Percentiles rank a stretch among this genome's conserved stretches.
phyloP scores from a whole-genome alignment of 1,140 invertebrate genomes.

The Drosophila arawakana region DNA sequence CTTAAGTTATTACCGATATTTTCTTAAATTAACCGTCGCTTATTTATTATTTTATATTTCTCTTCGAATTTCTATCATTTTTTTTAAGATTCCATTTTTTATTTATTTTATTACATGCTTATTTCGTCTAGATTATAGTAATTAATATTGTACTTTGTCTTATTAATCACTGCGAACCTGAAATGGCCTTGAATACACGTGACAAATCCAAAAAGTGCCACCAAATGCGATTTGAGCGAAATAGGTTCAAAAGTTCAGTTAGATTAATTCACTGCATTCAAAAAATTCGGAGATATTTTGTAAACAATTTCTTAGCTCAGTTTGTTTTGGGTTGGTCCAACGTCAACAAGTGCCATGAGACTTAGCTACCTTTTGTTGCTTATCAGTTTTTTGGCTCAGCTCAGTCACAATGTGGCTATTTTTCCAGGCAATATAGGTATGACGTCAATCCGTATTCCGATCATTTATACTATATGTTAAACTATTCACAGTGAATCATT shows the following conservation, averaged over 20 bases:
- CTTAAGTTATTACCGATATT: no score
- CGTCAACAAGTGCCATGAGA: constrained; percentile 55
- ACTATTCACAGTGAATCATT: constrained; percentile 44
- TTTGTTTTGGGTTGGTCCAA: constrained; percentile 22
- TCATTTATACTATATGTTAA: not conserved
- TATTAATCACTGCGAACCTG: not conserved
- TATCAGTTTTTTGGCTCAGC: constrained; percentile 1
- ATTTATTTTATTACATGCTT: no score
- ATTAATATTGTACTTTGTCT: not conserved
- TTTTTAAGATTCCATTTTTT: no score
- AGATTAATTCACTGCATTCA: constrained; percentile 22
- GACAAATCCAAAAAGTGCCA: not conserved
- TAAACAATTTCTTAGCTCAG: constrained; percentile 24
- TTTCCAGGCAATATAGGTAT: constrained; percentile 44
- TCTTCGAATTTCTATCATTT: no score
- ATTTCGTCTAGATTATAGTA: no score
- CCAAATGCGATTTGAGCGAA: not conserved
- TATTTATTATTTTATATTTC: no score
- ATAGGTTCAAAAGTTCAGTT: constrained; percentile 5
- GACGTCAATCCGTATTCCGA: not conserved
- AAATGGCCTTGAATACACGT: constrained; percentile 2
- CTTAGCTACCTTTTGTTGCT: constrained; percentile 24
- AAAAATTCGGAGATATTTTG: not conserved
- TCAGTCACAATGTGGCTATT: not conserved
- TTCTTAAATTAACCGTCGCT: no score